These are phyloP conservation scores for Mirza zaza DNA, from an alignment of 2,113 vertebrate species.

Conservation along the genomic window DNA sequence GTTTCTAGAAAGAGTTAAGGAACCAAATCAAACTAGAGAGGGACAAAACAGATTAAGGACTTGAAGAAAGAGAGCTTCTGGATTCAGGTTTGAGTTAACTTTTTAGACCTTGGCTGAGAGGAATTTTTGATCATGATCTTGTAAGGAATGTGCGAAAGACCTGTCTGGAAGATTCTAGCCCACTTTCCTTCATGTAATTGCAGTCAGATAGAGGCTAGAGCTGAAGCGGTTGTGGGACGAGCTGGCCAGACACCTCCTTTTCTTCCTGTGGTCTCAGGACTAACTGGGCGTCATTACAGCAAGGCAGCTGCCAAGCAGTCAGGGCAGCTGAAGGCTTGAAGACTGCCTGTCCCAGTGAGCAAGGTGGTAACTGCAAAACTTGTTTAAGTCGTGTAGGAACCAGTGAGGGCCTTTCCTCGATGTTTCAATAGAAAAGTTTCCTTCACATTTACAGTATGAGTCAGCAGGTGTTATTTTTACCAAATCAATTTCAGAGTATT, in stretches of 20 bases:
- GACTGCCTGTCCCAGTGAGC: background rate
- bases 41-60: background rate
- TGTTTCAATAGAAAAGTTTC: conserved; percentile 34
- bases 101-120: background rate
- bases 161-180: background rate
- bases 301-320: too few species aligned
- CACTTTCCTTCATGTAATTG: background rate
- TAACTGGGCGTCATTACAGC: background rate
- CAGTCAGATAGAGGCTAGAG: background rate
- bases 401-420: background rate
- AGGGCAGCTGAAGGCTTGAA: background rate
- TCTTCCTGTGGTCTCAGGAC: background rate
- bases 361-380: background rate
- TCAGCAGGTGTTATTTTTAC: conserved; percentile 62
- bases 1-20: background rate
- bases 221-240: background rate
- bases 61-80: background rate
- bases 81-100: background rate
- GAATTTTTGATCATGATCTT: background rate
- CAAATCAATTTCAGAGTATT: conserved; percentile 58
- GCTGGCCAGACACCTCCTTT: too few species aligned
- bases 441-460: conserved; percentile 46
- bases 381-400: background rate
- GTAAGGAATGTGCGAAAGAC: background rate
- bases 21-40: background rate